Evolutionary conservation across 2,113 vertebrate genomes (phyloP), one percentile per base, ranked within the genome.

Genomic region (Rattus rattus): DNA sequence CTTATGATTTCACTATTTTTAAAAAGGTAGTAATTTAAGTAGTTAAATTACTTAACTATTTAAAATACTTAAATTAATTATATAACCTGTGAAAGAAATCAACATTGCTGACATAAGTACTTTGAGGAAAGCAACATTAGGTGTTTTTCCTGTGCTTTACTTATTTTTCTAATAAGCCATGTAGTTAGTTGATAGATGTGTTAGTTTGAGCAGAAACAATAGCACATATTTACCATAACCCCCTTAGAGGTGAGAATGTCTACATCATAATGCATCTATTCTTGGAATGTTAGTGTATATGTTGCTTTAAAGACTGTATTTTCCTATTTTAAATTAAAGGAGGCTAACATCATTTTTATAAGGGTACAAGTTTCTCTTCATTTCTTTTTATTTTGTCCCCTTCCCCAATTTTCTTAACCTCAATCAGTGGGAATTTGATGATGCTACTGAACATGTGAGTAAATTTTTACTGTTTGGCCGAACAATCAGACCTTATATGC

Each of bases 381-480:
- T 98, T 99, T 96, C 92, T 98, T 99, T 98, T 98, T 93, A 98
- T 99, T 99, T 99, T 99, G 94, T 98, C 97, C 98, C 97, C 98
- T 89, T 95, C 43, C 86, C 63, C 96, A 90, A 98, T 95, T 95
- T 98, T 97, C 96, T 98, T 98, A 98, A 97, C 98, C 95, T 98
- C 96, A 98, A 99, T 99, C 99, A 99, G 99, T 99, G 99, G 99
- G 99, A 99, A 99, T 99, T 99, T 99, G 99, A 99, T 99, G 99
- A 99, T 99, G 98, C 99, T 98, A 98, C 99, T 98, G 99, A 99
- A 99, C 99, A 99, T 99, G 99, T 99, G 98, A 99, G 99, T 99
- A 99, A 96, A 95, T 98, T 96, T 83, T 96, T 67, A 94, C 52
- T 97, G 97, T 70, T 94, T 90, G 95, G 90, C 92, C 94, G 63